Conservation (phyloP, 2,797 vertebrate genomes). For the Urophycis tenuis region DNA sequence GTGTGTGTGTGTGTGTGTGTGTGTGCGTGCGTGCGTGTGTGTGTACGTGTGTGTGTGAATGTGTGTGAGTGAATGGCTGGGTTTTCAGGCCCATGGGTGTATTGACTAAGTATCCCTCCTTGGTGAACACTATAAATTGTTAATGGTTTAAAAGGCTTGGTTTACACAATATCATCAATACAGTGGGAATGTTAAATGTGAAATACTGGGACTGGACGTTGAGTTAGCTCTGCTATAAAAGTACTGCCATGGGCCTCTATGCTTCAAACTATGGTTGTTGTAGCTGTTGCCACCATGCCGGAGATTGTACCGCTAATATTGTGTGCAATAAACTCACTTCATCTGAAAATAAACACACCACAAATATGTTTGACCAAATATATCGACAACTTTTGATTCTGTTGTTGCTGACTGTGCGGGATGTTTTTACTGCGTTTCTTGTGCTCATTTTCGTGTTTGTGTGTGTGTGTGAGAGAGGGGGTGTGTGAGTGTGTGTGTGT, state of each 20-base stretch:
- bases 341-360: neutral
- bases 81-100: neutral
- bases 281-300: neutral
- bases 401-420: neutral
- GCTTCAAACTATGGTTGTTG: neutral
- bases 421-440: neutral
- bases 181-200: slow-evolving; percentile 1
- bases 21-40: neutral
- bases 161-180: slow-evolving; percentile 5
- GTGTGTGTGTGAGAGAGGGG: neutral
- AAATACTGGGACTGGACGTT: neutral
- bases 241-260: neutral
- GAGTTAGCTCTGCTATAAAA: neutral
- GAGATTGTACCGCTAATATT: neutral
- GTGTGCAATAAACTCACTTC: neutral
- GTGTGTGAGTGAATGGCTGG: neutral
- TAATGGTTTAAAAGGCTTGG: slow-evolving; percentile 4
- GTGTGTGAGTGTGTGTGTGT: neutral
- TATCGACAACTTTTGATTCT: neutral
- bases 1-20: neutral
- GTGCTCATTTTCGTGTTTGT: neutral
- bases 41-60: neutral
- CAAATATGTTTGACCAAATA: neutral
- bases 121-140: slow-evolving; percentile 2
- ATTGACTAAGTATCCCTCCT: slow-evolving; percentile 3